Evolutionary conservation across 2,113 vertebrate species (phyloP).

Genomic region (Spea multiplicata): DNA sequence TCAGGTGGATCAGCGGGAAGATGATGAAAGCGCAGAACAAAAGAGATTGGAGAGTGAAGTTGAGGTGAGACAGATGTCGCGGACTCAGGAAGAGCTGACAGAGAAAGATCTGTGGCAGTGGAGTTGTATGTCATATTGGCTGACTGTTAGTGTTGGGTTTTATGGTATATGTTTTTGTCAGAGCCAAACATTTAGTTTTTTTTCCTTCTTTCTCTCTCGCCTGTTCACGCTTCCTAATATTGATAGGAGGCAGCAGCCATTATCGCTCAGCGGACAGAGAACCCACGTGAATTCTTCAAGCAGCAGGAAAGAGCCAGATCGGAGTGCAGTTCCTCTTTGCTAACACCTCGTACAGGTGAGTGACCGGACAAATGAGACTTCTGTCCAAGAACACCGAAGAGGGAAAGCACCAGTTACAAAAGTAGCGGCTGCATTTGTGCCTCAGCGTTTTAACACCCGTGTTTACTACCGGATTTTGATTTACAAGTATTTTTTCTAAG

Average conservation of each 20-base stretch:
- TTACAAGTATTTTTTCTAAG: too few relatives aligned
- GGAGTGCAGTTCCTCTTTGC: slow-evolving; percentile 70
- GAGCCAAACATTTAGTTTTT: not conserved
- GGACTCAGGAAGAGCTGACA: not conserved
- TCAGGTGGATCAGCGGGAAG: slow-evolving; percentile 70
- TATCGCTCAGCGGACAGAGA: slow-evolving; percentile 90
- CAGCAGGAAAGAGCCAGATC: slow-evolving; percentile 84
- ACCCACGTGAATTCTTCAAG: slow-evolving; percentile 94
- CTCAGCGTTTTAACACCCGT: too few relatives aligned
- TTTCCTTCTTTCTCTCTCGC: not conserved
- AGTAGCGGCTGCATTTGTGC: too few relatives aligned
- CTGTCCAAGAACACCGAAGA: too few relatives aligned
- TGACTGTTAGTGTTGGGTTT: too few relatives aligned
- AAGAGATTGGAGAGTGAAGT: slow-evolving; percentile 88
- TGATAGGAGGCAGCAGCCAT: slow-evolving; percentile 92
- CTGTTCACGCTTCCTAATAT: not conserved
- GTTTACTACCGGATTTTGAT: too few relatives aligned
- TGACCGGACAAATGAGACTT: not conserved
- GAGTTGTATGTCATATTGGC: too few relatives aligned
- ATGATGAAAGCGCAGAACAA: slow-evolving; percentile 77
- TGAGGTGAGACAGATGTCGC: slow-evolving; percentile 71
- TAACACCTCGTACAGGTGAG: slow-evolving; percentile 86
- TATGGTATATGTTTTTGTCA: too few relatives aligned
- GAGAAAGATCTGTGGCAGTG: rapidly evolving
- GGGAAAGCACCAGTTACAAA: too few relatives aligned